These are phyloP conservation scores for Caiman crocodilus DNA, from an alignment of 2,797 vertebrate species.

Conservation along the genomic window DNA sequence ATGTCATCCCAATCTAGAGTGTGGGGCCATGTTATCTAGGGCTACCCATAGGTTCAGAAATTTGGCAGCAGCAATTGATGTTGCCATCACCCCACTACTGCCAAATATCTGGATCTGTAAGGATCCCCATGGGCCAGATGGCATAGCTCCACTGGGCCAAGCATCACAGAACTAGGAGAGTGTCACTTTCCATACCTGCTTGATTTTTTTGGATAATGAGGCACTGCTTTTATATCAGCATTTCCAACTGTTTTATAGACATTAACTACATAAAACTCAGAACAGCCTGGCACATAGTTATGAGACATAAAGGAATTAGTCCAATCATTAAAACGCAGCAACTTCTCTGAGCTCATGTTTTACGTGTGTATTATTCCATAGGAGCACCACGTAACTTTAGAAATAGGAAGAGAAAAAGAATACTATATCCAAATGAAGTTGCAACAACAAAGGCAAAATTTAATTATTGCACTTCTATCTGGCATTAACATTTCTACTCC, in stretches of 20 bases:
- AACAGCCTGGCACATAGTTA: not conserved
- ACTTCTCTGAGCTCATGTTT: not conserved
- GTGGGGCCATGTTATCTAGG: too few relatives aligned
- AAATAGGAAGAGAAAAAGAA: not conserved
- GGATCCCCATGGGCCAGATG: too few relatives aligned
- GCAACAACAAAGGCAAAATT: not conserved
- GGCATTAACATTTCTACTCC: not conserved
- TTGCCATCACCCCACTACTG: too few relatives aligned
- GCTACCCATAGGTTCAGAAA: too few relatives aligned
- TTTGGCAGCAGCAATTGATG: too few relatives aligned
- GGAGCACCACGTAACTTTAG: not conserved
- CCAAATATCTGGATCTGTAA: too few relatives aligned
- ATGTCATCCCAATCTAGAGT: too few relatives aligned
- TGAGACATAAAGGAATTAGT: not conserved
- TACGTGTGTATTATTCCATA: not conserved
- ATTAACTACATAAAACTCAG: constrained; percentile 4
- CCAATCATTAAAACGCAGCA: not conserved
- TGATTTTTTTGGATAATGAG: not conserved
- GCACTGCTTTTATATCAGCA: constrained; percentile 12
- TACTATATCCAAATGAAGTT: not conserved
- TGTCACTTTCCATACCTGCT: too few relatives aligned
- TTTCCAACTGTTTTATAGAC: not conserved
- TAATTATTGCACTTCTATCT: not conserved
- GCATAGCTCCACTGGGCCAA: too few relatives aligned
- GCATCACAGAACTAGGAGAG: too few relatives aligned